These are phyloP conservation scores for Capitulum mitella DNA, from an alignment of 2,888 invertebrate genomes.

Conservation along the genomic window DNA sequence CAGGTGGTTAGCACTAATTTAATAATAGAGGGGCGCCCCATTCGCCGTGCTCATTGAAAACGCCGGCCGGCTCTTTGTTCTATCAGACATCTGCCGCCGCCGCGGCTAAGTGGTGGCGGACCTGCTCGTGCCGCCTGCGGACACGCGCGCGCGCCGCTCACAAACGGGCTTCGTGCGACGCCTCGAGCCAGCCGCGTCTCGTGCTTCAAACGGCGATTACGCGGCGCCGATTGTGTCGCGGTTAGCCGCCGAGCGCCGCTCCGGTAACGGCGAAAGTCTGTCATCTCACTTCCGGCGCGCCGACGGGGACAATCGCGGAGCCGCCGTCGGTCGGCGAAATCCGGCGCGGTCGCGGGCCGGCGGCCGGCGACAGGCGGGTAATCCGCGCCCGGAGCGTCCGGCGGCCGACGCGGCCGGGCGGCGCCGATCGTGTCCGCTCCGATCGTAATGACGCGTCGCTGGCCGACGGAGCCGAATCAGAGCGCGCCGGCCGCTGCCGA, in stretches of 20 bases:
- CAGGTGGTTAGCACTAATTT: constrained; percentile 19
- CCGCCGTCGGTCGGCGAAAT: neutral
- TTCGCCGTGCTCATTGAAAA: neutral
- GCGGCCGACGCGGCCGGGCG: neutral
- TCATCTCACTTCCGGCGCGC: neutral
- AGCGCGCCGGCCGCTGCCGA: too few species aligned
- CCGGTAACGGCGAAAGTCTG: neutral
- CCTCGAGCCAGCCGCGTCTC: too few species aligned
- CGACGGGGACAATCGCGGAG: neutral
- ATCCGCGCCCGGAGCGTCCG: too few species aligned
- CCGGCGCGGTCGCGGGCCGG: neutral
- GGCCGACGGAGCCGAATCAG: too few species aligned
- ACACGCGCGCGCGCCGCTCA: too few species aligned
- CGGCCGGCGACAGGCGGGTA: too few species aligned
- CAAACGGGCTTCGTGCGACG: too few species aligned
- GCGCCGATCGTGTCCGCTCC: too few species aligned
- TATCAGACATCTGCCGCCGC: neutral
- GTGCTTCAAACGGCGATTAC: too few species aligned
- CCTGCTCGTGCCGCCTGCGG: neutral
- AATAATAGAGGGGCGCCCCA: neutral
- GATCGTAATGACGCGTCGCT: too few species aligned
- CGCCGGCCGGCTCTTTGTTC: neutral
- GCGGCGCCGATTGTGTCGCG: neutral
- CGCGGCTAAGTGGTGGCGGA: neutral
- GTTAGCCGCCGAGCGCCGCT: neutral